Evolutionary conservation across 2,113 vertebrate genomes (phyloP).

Genomic region (Epinephelus moara): DNA sequence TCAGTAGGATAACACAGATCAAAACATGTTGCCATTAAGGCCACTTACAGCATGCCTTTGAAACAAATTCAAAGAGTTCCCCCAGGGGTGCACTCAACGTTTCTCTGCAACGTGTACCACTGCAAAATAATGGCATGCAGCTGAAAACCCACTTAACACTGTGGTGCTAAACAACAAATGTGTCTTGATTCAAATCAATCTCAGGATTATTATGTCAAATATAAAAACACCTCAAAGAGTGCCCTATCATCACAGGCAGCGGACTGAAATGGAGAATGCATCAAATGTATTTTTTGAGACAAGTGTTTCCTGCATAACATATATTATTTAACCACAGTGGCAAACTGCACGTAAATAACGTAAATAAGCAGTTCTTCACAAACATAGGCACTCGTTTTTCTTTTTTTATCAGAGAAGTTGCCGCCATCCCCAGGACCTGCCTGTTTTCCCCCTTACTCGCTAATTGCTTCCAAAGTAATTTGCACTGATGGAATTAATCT

Average conservation of each 20-base stretch:
- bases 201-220: neutral
- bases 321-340: neutral
- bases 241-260: neutral
- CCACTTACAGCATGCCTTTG: conserved; percentile 22
- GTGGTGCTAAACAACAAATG: neutral
- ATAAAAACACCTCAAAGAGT: neutral
- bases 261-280: neutral
- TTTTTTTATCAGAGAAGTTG: neutral
- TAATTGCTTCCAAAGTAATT: conserved; percentile 13
- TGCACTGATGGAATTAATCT: conserved; percentile 1
- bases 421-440: neutral
- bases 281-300: neutral
- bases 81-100: neutral
- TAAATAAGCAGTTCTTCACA: neutral
- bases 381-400: neutral
- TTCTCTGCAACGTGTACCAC: too few species aligned
- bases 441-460: neutral
- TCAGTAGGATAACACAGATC: conserved; percentile 41
- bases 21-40: conserved; percentile 39
- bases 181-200: conserved; percentile 1
- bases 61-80: conserved; percentile 27
- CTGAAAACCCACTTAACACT: neutral
- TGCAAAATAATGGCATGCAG: neutral
- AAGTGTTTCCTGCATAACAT: neutral
- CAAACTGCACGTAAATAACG: neutral